Evolutionary conservation across 2,888 invertebrate genomes (phyloP), one percentile per base, ranked within the genome.

Genomic region (Drosophila melanosoma): DNA sequence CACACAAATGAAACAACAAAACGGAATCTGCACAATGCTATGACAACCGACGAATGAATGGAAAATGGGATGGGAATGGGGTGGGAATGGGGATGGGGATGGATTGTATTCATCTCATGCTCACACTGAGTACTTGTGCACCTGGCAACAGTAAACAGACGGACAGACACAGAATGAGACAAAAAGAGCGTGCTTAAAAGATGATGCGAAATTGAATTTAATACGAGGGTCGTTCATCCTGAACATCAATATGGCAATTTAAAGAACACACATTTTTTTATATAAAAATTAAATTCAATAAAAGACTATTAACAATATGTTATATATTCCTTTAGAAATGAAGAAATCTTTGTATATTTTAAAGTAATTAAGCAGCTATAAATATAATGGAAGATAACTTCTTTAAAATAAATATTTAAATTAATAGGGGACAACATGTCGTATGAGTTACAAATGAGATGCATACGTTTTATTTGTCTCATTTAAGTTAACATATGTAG

Each of bases 21-120:
- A 77, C 59, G 74, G 78, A 82, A 76, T 83, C 81, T 82, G 81
- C 79, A 83, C 79, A 82, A 83, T 74, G 82, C 68, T 69, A 69
- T 74, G 69, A 45, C 54, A 76, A 69, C 78, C 29, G 62, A 26
- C 32, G 45, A n/a, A 48, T 32, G 36, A 23, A 15, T 12, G 15
- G 8, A 29, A 29, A 29, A 29, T 29, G 29, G 10, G 23, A 23
- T n/a, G 38, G 11, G n/a, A 29, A 63, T 15, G 26, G 7, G 17
- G 33, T 3, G 10, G 10, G 17, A 26, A 1, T 12, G 10, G 48
- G 23, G 35, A 36, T n/a, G 33, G n/a, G 35, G 42, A 36, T 42
- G 35, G 42, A 36, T 42, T 45, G 56, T 26, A 42, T 38, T 42
- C 32, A 40, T 20, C 40, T 29, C 54, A 38, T 17, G 36, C 53